Conservation (phyloP, 2,797 vertebrate species). For the Meda fulgida region DNA sequence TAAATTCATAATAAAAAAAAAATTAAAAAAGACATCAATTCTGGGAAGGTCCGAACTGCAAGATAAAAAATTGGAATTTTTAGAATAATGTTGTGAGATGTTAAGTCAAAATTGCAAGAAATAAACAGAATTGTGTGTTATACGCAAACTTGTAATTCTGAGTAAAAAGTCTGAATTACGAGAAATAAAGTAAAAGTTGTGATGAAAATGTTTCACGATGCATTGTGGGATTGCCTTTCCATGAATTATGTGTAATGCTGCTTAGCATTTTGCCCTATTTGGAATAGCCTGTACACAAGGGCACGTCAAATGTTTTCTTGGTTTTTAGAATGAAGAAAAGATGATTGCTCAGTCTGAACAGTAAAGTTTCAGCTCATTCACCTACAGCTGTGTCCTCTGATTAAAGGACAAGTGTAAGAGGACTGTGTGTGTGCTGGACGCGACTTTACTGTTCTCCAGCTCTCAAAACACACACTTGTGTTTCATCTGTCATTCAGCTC, state of each 20-base stretch:
- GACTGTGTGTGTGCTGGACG: slow-evolving; percentile 12
- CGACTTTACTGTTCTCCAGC: slow-evolving; percentile 6
- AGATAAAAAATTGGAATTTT: background rate
- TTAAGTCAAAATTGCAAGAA: background rate
- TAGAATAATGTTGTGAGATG: background rate
- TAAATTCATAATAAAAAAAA: background rate
- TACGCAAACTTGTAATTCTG: background rate
- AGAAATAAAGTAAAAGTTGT: background rate
- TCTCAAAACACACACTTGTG: slow-evolving; percentile 34
- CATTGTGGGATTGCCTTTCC: background rate
- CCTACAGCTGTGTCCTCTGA: background rate
- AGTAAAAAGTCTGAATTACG: background rate
- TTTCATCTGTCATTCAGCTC: slow-evolving; percentile 37
- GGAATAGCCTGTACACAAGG: background rate
- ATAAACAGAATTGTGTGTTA: background rate
- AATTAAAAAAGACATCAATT: too few relatives aligned
- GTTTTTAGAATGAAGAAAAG: background rate
- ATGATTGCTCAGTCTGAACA: background rate
- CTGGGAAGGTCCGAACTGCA: background rate
- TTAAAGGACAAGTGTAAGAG: slow-evolving; percentile 19
- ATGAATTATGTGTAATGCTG: background rate
- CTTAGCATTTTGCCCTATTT: background rate
- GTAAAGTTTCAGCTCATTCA: slow-evolving; percentile 6
- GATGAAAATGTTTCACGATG: background rate
- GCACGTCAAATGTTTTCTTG: background rate